Conservation (phyloP, 2,797 vertebrate genomes). For the Rhyacichthys aspro region DNA sequence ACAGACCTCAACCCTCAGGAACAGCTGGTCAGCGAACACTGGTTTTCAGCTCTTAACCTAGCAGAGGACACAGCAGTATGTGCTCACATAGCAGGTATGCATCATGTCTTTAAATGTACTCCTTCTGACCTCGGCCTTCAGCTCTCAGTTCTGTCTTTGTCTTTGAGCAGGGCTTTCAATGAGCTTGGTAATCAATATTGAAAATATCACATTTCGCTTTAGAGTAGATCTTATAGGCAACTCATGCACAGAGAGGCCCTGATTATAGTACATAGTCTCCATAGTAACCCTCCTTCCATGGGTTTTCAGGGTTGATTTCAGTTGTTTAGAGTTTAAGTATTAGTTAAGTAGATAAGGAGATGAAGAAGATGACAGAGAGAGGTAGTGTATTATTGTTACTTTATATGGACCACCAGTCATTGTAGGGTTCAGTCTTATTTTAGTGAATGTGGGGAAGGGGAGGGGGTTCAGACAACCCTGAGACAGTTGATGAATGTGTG, state of each 20-base stretch:
- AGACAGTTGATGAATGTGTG: slow-evolving; percentile 48
- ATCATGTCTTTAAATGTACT: not conserved
- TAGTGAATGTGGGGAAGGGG: slow-evolving; percentile 32
- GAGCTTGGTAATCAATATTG: slow-evolving; percentile 41
- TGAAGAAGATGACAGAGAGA: too few relatives aligned
- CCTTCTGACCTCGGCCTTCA: not conserved
- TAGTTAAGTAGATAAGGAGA: too few relatives aligned
- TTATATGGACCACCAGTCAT: slow-evolving; percentile 44
- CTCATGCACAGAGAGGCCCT: slow-evolving; percentile 37
- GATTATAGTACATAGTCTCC: slow-evolving; percentile 38
- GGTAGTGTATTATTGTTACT: slow-evolving; percentile 16
- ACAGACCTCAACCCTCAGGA: slow-evolving; percentile 80
- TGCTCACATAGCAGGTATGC: slow-evolving; percentile 76
- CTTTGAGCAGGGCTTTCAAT: slow-evolving; percentile 21
- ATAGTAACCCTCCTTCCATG: slow-evolving; percentile 42
- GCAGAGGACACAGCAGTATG: slow-evolving; percentile 62
- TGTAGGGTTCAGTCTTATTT: slow-evolving; percentile 60
- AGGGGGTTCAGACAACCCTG: slow-evolving; percentile 20
- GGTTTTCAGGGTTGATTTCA: slow-evolving; percentile 44
- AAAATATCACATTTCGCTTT: slow-evolving; percentile 57
- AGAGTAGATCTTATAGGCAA: slow-evolving; percentile 16
- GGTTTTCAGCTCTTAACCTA: slow-evolving; percentile 73
- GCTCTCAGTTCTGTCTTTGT: slow-evolving; percentile 20
- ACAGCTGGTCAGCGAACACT: slow-evolving; percentile 76
- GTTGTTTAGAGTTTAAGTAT: too few relatives aligned